A percentile compares a stretch with the other conserved stretches of the same genome.
Evolutionary conservation across 1,140 invertebrate genomes (phyloP).

Genomic region (Coenobita brevimanus): DNA sequence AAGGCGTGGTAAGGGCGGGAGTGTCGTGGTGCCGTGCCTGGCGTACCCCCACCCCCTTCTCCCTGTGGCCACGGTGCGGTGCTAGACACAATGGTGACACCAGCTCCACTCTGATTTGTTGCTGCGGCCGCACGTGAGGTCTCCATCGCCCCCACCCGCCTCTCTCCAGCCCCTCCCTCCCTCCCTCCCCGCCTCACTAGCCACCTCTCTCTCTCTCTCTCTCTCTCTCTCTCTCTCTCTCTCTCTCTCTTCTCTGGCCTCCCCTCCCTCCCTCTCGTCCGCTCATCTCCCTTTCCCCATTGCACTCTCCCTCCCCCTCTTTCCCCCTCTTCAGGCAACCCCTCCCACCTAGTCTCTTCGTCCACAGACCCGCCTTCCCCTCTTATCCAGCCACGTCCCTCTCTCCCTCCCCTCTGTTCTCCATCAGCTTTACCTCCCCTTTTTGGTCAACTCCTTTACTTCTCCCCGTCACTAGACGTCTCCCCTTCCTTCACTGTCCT

Average conservation of each 20-base stretch:
- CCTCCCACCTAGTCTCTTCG: neutral
- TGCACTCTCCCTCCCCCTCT: neutral
- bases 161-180: neutral
- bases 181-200: neutral
- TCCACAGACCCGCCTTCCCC: too few relatives aligned
- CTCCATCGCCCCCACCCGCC: conserved; percentile 29
- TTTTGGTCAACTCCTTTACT: too few relatives aligned
- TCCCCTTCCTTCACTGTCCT: neutral
- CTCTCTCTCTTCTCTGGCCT: too few relatives aligned
- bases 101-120: conserved; percentile 53
- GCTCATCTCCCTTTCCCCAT: too few relatives aligned
- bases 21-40: neutral
- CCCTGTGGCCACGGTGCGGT: conserved; percentile 43
- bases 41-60: neutral
- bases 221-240: too few relatives aligned
- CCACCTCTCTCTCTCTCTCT: too few relatives aligned
- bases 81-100: conserved; percentile 59
- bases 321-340: neutral
- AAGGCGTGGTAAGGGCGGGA: neutral
- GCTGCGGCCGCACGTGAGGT: conserved; percentile 43
- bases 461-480: neutral
- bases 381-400: too few relatives aligned
- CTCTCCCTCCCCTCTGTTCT: neutral
- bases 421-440: too few relatives aligned
- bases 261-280: too few relatives aligned